Base-by-base conservation (phyloP, 2,113 vertebrate species). In the Heptranchias perlo region DNA sequence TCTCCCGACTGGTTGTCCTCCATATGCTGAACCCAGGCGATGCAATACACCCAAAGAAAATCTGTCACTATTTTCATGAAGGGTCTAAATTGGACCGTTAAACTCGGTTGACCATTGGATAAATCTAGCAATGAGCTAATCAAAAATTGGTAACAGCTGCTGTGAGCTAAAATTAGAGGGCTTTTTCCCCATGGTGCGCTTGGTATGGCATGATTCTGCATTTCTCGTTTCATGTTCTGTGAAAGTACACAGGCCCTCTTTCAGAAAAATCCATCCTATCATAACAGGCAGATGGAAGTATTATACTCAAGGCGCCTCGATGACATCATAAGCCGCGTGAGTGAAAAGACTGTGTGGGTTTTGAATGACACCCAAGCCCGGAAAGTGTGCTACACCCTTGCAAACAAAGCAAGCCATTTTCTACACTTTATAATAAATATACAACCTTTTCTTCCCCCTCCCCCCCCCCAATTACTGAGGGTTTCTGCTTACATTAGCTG, bases 71-170 rank as follows among this genome's bases (percentile, higher is more conserved):
- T 39, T 92, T 62, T 93, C 89, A 64, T 16, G 6, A 62, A 93
- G 16, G 35, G 58, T 62, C 61, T 61, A 39, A 62, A 39, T 62
- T 61, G 61, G 89, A n/a, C 21, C n/a, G 31, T 89, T 62, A n/a
- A 62, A 31, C 86, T 28, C 11, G 13, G 28, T 64, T 21, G 35
- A 14, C 61, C 23, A 64, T 7, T 39, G n/a, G 89, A 62, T 64
- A 61, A 61, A 62, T 62, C n/a, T 21, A 62, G 89, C 58, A 61
- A 62, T 93, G 89, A 93, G 58, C 39, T 93, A 64, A 93, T 39
- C 58, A 62, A 39, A 93, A 93, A 93, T 93, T 39, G 44, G 39
- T 14, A 93, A 61, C 89, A 93, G 54, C 89, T 93, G 89, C n/a
- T 39, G 21, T 39, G 35, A 39, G 18, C 35, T 64, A 93, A 62